Base-by-base conservation (phyloP, 2,888 invertebrate species). In the Drosophila tanythrix region DNA sequence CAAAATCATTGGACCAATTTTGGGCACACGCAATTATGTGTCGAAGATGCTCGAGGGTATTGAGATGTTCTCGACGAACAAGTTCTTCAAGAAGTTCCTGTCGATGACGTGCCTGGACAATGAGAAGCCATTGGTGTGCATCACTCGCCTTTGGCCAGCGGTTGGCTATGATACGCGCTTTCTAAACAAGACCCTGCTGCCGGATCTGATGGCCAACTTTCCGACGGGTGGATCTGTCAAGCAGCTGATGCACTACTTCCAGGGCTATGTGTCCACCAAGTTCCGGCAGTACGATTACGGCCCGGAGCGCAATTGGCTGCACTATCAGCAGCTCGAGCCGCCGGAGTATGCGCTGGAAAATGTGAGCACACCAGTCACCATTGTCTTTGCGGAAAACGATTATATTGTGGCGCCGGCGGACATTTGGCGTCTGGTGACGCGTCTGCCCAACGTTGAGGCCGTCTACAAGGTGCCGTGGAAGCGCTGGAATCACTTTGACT, bases 1-100 rank as follows among this genome's bases (percentile, higher is more conserved):
- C 38, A 93, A 94, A 72, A 93, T 95, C 52, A 90, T 97, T 13
- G 96, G 97, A 0, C 96, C 95, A 10, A 70, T 92, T 15, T 67
- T 92, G 72, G 92, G 92, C 25, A 93, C 92, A 0, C 82, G 91
- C 6, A 92, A 93, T 61, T 92, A 92, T 68, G 79, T 93, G 31
- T 91, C 93, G 6, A 91, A 91, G 52, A 76, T 91, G 73, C 76
- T 92, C 36, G 93, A 92, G 70, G 89, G 89, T 33, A 88, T 92
- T 13, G 92, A 92, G 78, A 93, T 92, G 93, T 83, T 92, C 35
- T 92, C 92, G 2, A 92, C 92, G 18, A 93, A 92, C 70, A 91
- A 90, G 68, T 92, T 92, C 74, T 88, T 93, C 11, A 92, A 92
- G 73, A 91, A 92, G 56, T 75, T 92, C 15, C 88, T 93, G 0